Conservation (phyloP, 2,888 invertebrate species). For the Nomada flava region DNA sequence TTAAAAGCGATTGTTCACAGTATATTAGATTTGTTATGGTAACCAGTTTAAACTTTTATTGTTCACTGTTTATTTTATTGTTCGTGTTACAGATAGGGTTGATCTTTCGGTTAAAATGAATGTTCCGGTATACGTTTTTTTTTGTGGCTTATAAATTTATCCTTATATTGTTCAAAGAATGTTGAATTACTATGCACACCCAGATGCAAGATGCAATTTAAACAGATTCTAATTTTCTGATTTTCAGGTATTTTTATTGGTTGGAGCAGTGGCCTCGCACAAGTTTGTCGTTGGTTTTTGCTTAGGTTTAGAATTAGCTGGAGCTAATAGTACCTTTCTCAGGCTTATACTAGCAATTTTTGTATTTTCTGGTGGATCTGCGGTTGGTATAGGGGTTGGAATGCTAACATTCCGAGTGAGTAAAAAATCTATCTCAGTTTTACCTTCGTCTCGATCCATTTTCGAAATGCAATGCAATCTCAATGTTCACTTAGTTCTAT, state of each 20-base stretch:
- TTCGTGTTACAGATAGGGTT: not conserved
- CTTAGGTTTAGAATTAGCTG: constrained; percentile 89
- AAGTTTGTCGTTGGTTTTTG: constrained; percentile 94
- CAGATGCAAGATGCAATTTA: no score
- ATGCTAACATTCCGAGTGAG: constrained; percentile 88
- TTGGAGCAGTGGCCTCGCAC: constrained; percentile 91
- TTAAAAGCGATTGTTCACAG: no score
- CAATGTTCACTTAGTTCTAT: no score
- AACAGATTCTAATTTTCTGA: no score
- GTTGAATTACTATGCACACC: no score
- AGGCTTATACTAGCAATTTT: constrained; percentile 87
- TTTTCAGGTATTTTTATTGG: constrained; percentile 87
- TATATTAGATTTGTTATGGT: not conserved
- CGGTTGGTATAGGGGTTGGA: constrained; percentile 88
- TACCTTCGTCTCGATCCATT: not conserved
- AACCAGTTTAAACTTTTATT: not conserved
- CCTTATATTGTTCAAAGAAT: not conserved
- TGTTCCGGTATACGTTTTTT: not conserved
- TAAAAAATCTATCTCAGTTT: not conserved
- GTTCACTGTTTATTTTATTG: not conserved
- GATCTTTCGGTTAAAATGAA: not conserved
- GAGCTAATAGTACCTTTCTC: constrained; percentile 85
- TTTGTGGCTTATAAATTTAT: not conserved
- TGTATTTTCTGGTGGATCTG: constrained; percentile 89
- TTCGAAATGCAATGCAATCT: not conserved